Evolutionary conservation across 2,888 invertebrate species (phyloP), one percentile per base, ranked within the genome.

Genomic region (Congeria kusceri): DNA sequence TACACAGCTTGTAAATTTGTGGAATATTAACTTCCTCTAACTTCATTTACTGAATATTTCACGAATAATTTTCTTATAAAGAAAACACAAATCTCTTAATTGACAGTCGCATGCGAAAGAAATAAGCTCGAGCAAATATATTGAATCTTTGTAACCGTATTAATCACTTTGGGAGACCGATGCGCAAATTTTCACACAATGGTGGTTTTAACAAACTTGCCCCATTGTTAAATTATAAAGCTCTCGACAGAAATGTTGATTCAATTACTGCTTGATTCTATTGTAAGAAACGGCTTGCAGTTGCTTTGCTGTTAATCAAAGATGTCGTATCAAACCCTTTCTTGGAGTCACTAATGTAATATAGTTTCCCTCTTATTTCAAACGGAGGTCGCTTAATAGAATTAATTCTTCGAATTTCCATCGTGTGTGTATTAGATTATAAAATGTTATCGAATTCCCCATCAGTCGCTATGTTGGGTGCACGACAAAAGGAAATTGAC

Each of bases 381-480:
- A 53, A 53, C 66, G 56, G 63, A 59, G 75, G 25, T 73, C 69
- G 72, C 72, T 58, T 85, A 87, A 89, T 87, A 77, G 83, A 83
- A 88, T 89, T 87, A 88, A 89, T 87, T 87, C 87, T 86, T 84
- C 86, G 84, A 87, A 86, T 88, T 86, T 89, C 87, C 88, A 88
- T 88, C 87, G 85, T 80, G 73, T 74, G 74, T 72, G 71, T 82
- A 88, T 86, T 84, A 80, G 80, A 87, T 88, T 88, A 83, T 66
- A 59, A 44, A 59, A 57, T 64, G 76, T 76, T 75, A 78, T 80
- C 73, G 63, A 80, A 80, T 82, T 78, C 49, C 18, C 63, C 67
- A 77, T 77, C 74, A 71, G 53, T 53, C 5, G 7, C 25, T 53
- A 53, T 53, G 53, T 18, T 53, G 20, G 53, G 53, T n/a, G 53